These are phyloP conservation scores for Erpornis zantholeuca DNA, from an alignment of 2,113 vertebrate species.

Conservation along the genomic window DNA sequence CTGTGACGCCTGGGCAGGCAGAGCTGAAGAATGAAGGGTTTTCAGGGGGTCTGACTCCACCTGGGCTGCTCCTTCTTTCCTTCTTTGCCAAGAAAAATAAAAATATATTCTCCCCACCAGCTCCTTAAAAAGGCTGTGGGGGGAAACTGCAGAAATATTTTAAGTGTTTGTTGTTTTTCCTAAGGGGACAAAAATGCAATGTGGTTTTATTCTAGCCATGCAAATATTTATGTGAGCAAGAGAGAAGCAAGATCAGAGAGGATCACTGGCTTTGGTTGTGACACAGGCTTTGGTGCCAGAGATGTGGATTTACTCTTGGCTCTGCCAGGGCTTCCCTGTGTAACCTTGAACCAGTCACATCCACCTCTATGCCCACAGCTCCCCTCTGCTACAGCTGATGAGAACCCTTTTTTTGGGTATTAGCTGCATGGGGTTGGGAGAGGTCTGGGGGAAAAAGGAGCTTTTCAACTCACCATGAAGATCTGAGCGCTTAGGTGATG, in stretches of 20 bases:
- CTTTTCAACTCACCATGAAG: slow-evolving; percentile 17
- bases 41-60: slow-evolving; percentile 5
- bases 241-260: slow-evolving; percentile 43
- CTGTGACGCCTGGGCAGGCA: not conserved
- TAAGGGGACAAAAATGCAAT: not conserved
- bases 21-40: not conserved
- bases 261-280: slow-evolving; percentile 1
- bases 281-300: not conserved
- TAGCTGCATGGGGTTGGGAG: not conserved
- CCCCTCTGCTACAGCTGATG: not conserved
- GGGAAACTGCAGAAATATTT: slow-evolving; percentile 1
- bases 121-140: not conserved
- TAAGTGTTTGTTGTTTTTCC: slow-evolving; percentile 50
- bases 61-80: slow-evolving; percentile 13
- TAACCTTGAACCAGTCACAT: not conserved
- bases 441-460: not conserved
- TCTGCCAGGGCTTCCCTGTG: not conserved
- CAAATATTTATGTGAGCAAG: slow-evolving; percentile 43
- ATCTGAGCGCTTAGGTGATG: not conserved
- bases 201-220: slow-evolving; percentile 44
- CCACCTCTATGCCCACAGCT: not conserved
- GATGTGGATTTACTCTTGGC: not conserved
- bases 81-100: slow-evolving; percentile 38
- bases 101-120: not conserved
- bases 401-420: not conserved